These are phyloP conservation scores for Ptilorrhoa leucosticta DNA, from an alignment of 2,113 vertebrate genomes.

Conservation along the genomic window DNA sequence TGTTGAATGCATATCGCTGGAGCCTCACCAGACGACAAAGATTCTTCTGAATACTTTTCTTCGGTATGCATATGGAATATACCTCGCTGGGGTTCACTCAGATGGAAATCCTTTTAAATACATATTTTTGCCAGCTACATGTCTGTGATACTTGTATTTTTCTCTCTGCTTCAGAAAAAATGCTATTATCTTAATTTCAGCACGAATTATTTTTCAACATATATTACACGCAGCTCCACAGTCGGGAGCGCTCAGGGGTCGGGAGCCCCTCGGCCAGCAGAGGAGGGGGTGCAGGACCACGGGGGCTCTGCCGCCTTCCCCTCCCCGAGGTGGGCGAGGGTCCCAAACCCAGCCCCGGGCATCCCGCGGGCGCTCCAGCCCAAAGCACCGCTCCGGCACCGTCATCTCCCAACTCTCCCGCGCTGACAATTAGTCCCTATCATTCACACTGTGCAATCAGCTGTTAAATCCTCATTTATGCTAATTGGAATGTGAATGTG, in stretches of 20 bases:
- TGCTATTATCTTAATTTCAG: too few relatives aligned
- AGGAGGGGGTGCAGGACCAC: conserved; percentile 34
- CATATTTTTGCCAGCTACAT: too few relatives aligned
- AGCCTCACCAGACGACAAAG: too few relatives aligned
- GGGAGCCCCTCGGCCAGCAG: conserved; percentile 56
- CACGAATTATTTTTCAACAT: too few relatives aligned
- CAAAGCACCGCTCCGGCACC: neutral
- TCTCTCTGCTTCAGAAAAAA: too few relatives aligned
- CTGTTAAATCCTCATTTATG: conserved; percentile 79
- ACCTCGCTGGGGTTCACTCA: too few relatives aligned
- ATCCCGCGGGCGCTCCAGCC: neutral
- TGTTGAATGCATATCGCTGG: too few relatives aligned
- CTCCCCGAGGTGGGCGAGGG: neutral
- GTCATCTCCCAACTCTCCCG: conserved; percentile 35
- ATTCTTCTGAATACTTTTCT: too few relatives aligned
- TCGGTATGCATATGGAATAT: too few relatives aligned
- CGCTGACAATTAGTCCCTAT: conserved; percentile 70
- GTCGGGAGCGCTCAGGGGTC: conserved; percentile 52
- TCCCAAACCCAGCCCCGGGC: neutral
- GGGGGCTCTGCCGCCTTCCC: neutral
- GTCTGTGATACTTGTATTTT: too few relatives aligned
- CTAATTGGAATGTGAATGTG: conserved; percentile 75
- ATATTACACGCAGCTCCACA: too few relatives aligned
- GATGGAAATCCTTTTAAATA: too few relatives aligned
- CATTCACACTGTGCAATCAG: conserved; percentile 77